These are phyloP conservation scores for Pentalonia nigronervosa DNA, from an alignment of 1,140 invertebrate species.

Conservation along the genomic window DNA sequence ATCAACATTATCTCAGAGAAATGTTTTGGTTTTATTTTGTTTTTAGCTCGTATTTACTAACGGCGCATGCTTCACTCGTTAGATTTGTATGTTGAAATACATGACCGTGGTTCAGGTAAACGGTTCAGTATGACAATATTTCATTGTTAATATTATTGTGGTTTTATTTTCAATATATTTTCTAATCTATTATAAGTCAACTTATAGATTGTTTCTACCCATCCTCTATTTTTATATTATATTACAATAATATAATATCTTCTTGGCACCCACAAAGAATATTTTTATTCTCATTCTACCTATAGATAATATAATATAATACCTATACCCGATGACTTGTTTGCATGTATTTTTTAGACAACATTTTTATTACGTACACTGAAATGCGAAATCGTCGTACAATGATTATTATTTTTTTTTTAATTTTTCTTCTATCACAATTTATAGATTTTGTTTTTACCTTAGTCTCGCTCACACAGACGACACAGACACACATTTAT, in stretches of 20 bases:
- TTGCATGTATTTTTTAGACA: slow-evolving; percentile 29
- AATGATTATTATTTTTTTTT: not conserved
- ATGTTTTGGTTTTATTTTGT: slow-evolving; percentile 43
- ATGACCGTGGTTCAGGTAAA: slow-evolving; percentile 46
- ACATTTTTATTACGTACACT: slow-evolving; percentile 1
- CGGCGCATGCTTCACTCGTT: slow-evolving; percentile 46
- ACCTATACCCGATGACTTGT: not conserved
- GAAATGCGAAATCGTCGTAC: not conserved
- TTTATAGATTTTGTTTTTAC: slow-evolving; percentile 14
- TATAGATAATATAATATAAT: not conserved
- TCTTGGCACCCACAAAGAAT: not conserved
- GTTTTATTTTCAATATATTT: slow-evolving; percentile 26
- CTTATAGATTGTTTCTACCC: not conserved
- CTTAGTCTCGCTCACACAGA: not conserved
- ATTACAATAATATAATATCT: not conserved
- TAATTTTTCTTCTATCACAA: not conserved
- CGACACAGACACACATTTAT: not conserved
- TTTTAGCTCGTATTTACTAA: slow-evolving; percentile 45
- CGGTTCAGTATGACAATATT: slow-evolving; percentile 20
- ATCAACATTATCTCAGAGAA: slow-evolving; percentile 48
- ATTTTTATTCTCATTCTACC: not conserved
- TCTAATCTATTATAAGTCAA: not conserved
- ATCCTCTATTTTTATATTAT: not conserved
- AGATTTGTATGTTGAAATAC: slow-evolving; percentile 11
- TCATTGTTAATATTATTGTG: slow-evolving; percentile 21